Percentiles rank a stretch among this genome's conserved stretches.
Evolutionary conservation across 1,140 invertebrate species (phyloP).

Genomic region (Temnothorax curvispinosus): DNA sequence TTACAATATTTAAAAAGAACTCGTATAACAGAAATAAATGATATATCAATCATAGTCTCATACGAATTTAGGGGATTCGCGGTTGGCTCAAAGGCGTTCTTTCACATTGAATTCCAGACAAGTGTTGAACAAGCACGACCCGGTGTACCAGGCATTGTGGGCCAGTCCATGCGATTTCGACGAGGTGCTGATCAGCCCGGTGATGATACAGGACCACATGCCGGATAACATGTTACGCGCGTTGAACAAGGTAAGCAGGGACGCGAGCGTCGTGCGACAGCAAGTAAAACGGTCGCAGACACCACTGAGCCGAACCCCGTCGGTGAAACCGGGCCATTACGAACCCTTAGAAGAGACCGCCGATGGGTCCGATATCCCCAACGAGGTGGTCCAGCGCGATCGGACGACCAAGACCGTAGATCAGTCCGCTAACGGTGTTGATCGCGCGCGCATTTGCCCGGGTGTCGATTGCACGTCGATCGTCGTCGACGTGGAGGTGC

Average conservation of each 20-base stretch:
- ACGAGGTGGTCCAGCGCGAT: conserved; percentile 31
- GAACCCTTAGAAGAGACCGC: conserved; percentile 79
- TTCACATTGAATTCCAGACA: conserved; percentile 85
- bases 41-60: background rate
- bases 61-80: background rate
- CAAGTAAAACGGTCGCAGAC: conserved; percentile 66
- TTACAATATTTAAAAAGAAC: background rate
- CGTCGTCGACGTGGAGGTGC: conserved; percentile 77
- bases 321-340: conserved; percentile 79
- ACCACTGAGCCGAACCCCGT: conserved; percentile 75
- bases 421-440: conserved; percentile 21
- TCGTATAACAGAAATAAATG: background rate
- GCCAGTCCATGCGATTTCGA: conserved; percentile 95
- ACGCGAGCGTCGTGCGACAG: conserved; percentile 41
- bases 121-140: conserved; percentile 90
- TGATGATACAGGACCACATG: conserved; percentile 98
- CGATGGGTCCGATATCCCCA: conserved; percentile 65
- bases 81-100: background rate
- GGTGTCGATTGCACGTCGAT: conserved; percentile 61
- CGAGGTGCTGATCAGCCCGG: conserved; percentile 96
- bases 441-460: conserved; percentile 9
- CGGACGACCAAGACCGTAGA: conserved; percentile 23
- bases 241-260: conserved; percentile 92
- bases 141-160: conserved; percentile 96
- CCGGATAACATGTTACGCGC: conserved; percentile 95